Evolutionary conservation across 2,888 invertebrate species (phyloP), one percentile per base, ranked within the genome.

Genomic region (Melinaea marsaeus): DNA sequence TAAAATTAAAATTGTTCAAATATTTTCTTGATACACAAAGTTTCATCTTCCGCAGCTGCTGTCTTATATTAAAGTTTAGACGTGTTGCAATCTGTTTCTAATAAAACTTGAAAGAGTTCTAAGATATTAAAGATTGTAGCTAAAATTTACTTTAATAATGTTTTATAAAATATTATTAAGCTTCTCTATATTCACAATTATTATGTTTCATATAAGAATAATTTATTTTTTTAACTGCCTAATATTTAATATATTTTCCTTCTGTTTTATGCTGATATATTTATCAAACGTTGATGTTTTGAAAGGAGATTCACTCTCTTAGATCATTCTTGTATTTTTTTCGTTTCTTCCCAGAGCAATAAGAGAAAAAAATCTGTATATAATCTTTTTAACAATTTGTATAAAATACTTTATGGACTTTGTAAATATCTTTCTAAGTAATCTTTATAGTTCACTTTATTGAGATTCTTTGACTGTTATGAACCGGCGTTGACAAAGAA

Each of bases 61-160:
- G 61, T 35, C 47, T 56, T 46, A 61, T 66, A 66, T 64, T 61
- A 59, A 66, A 66, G 59, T 66, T 59, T 32, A 45, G 63, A 63
- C 63, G 56, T 63, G 61, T 61, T 62, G 64, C 64, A 64, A 58
- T 58, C 57, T 61, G 64, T 58, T 61, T 45, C 55, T 61, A 61
- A 58, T 64, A 61, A 42, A 61, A 64, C 64, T 64, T 64, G 57
- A 51, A 51, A 51, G 51, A 32, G 22, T 32, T 51, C 51, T 22
- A 33, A 56, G 57, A 58, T 61, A 61, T 61, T 61, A 47, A 47
- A 54, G 33, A 57, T 61, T 61, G 55, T 61, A 64, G 57, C 55
- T 57, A 60, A 51, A 51, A 32, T 51, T 7, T 7, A 51, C 32
- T 9, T 51, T 51, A 11, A 51, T 51, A 7, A 32, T 51, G 6